Evolutionary conservation across 2,888 invertebrate genomes (phyloP).

Genomic region (Gibbula magus): DNA sequence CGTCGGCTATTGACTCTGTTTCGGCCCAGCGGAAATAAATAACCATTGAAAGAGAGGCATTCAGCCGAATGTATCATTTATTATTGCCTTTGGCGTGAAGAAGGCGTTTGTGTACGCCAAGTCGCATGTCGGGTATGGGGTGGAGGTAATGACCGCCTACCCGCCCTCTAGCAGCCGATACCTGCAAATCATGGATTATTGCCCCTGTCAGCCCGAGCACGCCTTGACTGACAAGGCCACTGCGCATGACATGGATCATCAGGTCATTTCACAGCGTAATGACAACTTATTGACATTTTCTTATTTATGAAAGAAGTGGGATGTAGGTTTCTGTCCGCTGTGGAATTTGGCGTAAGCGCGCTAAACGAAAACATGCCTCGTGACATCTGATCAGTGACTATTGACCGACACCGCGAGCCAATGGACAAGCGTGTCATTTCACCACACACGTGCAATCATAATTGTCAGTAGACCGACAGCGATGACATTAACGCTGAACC

Average conservation of each 20-base stretch:
- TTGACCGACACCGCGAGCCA: no score
- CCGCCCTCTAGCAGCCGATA: slow-evolving; percentile 5
- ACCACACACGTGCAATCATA: no score
- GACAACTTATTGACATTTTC: neutral
- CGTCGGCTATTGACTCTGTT: slow-evolving; percentile 7
- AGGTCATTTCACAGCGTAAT: neutral
- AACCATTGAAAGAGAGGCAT: slow-evolving; percentile 29
- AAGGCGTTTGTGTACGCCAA: neutral
- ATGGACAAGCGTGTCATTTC: no score
- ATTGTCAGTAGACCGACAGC: no score
- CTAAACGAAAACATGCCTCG: no score
- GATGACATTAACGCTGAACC: no score
- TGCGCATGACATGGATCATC: neutral
- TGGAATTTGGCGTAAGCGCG: neutral
- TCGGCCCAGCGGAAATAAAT: slow-evolving; percentile 33
- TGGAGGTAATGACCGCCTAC: neutral
- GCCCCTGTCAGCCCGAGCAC: slow-evolving; percentile 11
- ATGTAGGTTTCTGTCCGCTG: neutral
- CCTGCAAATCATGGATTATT: slow-evolving; percentile 22
- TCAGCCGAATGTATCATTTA: slow-evolving; percentile 32
- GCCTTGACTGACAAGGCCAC: neutral
- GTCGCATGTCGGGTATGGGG: slow-evolving; percentile 3
- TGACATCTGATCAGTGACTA: no score
- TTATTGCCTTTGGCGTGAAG: slow-evolving; percentile 22
- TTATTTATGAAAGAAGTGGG: slow-evolving; percentile 14